These are phyloP conservation scores for Tortricodes alternella DNA, from an alignment of 2,888 invertebrate species.

Conservation along the genomic window DNA sequence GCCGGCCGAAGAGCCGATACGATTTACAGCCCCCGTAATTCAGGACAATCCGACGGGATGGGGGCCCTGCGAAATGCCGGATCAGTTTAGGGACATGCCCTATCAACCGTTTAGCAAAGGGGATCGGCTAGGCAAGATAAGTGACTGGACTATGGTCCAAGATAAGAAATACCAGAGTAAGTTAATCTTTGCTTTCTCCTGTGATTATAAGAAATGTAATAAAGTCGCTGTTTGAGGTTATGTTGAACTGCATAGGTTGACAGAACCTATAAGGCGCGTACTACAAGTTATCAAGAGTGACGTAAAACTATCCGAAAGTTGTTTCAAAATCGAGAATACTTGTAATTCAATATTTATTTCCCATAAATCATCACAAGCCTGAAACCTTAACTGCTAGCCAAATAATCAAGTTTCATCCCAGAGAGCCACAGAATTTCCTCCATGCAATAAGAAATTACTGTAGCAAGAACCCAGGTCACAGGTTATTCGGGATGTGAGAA, in stretches of 20 bases:
- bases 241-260: constrained; percentile 22
- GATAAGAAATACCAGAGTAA: constrained; percentile 97
- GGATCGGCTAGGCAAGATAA: constrained; percentile 98
- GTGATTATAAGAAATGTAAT: neutral
- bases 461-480: no score
- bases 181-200: constrained; percentile 48
- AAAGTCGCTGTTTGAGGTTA: constrained; percentile 31
- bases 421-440: no score
- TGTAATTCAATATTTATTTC: no score
- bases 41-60: constrained; percentile 96
- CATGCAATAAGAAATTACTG: no score
- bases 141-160: constrained; percentile 98
- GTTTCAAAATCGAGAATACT: no score
- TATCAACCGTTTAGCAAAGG: constrained; percentile 99
- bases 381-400: no score
- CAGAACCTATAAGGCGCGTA: constrained; percentile 7
- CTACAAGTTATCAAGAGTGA: neutral
- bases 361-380: no score
- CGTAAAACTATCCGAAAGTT: neutral
- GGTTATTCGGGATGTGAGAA: no score
- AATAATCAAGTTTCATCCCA: no score
- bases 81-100: constrained; percentile 97
- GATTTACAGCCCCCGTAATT: constrained; percentile 88
- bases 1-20: constrained; percentile 84
- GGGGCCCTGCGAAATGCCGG: constrained; percentile 98